Evolutionary conservation across 2,113 vertebrate genomes (phyloP), one percentile per base, ranked within the genome.

Genomic region (Ivindomyrus marchei): DNA sequence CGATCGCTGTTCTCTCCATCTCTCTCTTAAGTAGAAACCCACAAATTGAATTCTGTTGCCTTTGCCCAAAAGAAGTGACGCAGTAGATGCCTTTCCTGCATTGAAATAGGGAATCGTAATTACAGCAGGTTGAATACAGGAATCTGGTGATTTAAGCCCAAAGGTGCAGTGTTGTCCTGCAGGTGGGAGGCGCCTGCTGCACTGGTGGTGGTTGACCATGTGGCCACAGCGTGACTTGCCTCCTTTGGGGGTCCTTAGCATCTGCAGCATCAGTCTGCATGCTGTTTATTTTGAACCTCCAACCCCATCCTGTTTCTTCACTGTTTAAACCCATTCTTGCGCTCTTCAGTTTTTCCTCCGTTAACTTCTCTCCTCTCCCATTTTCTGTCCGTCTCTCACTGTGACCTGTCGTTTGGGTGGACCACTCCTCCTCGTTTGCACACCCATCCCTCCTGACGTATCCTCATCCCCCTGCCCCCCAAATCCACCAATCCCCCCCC

Each of bases 401-500:
- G 52, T 83, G 39, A 13, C 85, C 90, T 62, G 19, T 36, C 31
- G 31, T n/a, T 52, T 90, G 53, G 87, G 46, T 88, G 85, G 36
- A 45, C 86, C 47, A 46, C 74, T 42, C 17, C 74, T 19, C 74
- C 8, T 80, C 36, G 36, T 80, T 80, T 80, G 13, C 74, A 5
- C 74, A 42, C 74, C 36, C 74, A 27, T 80, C 36, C 74, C 74
- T 36, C 58, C 93, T 91, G 94, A 93, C 93, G 47, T 92, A 92
- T 50, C 87, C 70, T 21, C 10, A 36, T 11, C 1, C 10, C 42
- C 58, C 10, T 85, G 47, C 6, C 88, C 58, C 91, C 93, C 90
- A 85, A 5, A 52, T 56, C 45, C 56, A n/a, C 46, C 62, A 19
- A 24, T 36, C 4, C 36, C 36, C 39, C 85, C 17, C n/a, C n/a